Base-by-base conservation (phyloP, 2,797 vertebrate species). In the Pogonophryne albipinna region DNA sequence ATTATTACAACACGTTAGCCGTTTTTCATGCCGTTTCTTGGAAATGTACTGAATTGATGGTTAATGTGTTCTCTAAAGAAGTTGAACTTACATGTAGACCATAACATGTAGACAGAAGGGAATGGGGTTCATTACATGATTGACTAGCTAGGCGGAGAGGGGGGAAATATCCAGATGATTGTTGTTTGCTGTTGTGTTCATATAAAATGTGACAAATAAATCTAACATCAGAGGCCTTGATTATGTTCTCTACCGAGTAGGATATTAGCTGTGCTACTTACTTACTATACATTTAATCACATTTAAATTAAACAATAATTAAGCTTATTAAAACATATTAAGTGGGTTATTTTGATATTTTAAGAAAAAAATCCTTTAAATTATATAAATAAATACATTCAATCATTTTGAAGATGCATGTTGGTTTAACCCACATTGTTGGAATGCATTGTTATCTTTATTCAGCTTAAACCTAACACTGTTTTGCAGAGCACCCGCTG, bases 1-100 rank as follows among this genome's bases (percentile, higher is more conserved):
- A 90, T 91, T 90, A 92, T 91, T 93, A 92, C 87, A 90, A 88
- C 88, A 87, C 79, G 66, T 92, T 90, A 79, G 80, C 58, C 56
- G 14, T 83, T 87, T 85, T 79, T 91, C 83, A 80, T 84, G 82
- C 78, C 50, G 49, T 82, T 87, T 89, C 69, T 84, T 86, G 82
- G 85, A 88, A 86, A 87, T 80, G 74, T 49, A 81, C 47, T 49
- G 67, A 80, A 72, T 41, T 72, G 72, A 79, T 84, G 76, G 75
- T 82, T 87, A 70, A 75, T 84, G 71, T 46, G 49, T 50, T 53
- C 79, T 79, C 81, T 89, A 63, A 55, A 81, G 67, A 85, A 80
- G 81, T 11, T 71, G 42, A 68, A 56, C 56, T 49, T 42, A n/a
- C n/a, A n/a, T n/a, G n/a, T n/a, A 64, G 52, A 16, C 61, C 27